These are phyloP conservation scores for Megaustenia siamemsis DNA, from an alignment of 2,888 invertebrate genomes.

Conservation along the genomic window DNA sequence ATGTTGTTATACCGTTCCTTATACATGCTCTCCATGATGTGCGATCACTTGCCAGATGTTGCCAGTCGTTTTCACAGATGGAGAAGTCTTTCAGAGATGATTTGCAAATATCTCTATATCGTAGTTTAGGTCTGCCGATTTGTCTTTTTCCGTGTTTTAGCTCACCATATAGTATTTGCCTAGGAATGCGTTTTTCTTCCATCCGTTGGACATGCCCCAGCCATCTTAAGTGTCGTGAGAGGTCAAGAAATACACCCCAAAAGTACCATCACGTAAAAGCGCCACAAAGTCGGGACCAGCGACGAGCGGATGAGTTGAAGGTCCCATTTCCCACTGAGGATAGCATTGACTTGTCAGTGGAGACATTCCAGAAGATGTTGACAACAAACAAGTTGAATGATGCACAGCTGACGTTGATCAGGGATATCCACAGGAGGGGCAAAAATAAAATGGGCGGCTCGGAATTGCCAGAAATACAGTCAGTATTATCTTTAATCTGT, in stretches of 20 bases:
- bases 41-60: too few species aligned
- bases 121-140: too few species aligned
- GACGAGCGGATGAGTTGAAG: slow-evolving; percentile 71
- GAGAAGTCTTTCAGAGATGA: too few species aligned
- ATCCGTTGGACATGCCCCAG: too few species aligned
- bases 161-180: too few species aligned
- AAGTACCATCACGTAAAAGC: slow-evolving; percentile 64
- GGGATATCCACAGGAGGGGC: slow-evolving; percentile 92
- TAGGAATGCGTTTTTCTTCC: too few species aligned
- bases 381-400: slow-evolving; percentile 92
- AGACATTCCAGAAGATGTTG: slow-evolving; percentile 96
- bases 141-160: too few species aligned
- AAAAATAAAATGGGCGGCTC: slow-evolving; percentile 97
- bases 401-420: slow-evolving; percentile 90
- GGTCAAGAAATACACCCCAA: slow-evolving; percentile 63
- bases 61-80: too few species aligned
- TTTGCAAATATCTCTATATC: too few species aligned
- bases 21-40: too few species aligned
- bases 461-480: slow-evolving; percentile 97
- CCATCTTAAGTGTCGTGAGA: too few species aligned
- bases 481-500: slow-evolving; percentile 90
- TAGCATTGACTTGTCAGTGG: slow-evolving; percentile 97
- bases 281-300: slow-evolving; percentile 73
- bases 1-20: too few species aligned
- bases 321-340: slow-evolving; percentile 91